These are phyloP conservation scores for Parnassius apollo DNA, from an alignment of 2,888 invertebrate species.

Conservation along the genomic window DNA sequence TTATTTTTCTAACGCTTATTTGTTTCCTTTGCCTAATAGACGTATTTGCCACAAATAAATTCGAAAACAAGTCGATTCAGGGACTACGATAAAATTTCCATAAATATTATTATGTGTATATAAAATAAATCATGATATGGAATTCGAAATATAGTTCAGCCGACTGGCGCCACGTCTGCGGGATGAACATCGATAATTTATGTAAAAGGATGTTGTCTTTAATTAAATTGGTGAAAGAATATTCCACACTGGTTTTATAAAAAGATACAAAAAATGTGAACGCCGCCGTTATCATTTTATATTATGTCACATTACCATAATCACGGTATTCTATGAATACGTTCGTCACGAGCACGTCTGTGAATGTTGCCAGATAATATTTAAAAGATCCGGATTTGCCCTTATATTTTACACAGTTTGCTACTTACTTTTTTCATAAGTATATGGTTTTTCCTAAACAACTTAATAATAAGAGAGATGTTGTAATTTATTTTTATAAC, in stretches of 20 bases:
- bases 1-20: too few species aligned
- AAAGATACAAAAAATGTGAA: slow-evolving; percentile 15
- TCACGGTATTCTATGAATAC: slow-evolving; percentile 23
- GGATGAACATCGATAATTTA: slow-evolving; percentile 26
- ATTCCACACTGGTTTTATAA: slow-evolving; percentile 23
- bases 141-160: slow-evolving; percentile 25
- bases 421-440: too few species aligned
- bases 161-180: slow-evolving; percentile 26
- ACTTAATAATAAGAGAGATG: too few species aligned
- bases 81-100: slow-evolving; percentile 19
- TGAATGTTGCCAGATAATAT: background rate
- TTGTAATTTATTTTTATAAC: too few species aligned
- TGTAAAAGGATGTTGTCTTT: slow-evolving; percentile 28
- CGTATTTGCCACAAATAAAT: slow-evolving; percentile 6
- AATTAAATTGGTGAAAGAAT: slow-evolving; percentile 28
- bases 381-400: background rate
- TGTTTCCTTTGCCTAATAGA: background rate
- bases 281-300: slow-evolving; percentile 24
- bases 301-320: slow-evolving; percentile 28
- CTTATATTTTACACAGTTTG: too few species aligned
- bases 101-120: background rate
- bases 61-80: slow-evolving; percentile 4
- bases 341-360: background rate
- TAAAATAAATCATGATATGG: slow-evolving; percentile 19
- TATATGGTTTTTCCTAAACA: too few species aligned